Base-by-base conservation (phyloP, 2,797 vertebrate genomes). In the Peromyscus nudipes region DNA sequence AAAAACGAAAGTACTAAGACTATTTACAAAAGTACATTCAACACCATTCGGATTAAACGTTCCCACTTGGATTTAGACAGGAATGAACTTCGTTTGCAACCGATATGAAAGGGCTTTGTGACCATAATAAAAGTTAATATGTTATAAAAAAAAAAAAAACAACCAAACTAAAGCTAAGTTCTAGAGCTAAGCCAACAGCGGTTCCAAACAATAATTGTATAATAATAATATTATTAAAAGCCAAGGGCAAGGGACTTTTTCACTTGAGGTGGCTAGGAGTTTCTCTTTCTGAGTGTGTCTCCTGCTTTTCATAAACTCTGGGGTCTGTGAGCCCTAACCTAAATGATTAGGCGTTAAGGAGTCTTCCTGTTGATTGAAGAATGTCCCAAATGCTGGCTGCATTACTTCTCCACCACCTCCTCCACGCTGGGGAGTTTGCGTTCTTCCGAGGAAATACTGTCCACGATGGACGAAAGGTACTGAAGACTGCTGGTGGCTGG, bases 381-480 rank as follows among this genome's bases (percentile, higher is more conserved):
- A 31, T 0, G 79, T 92, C 89, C 90, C 88, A 25, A 73, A 64
- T 67, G 8, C 29, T 29, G 25, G 85, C 19, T 0, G 0, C 0
- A 83, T 98, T 98, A 99, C 98, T 98, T 99, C 96, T 99, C 99
- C 95, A 98, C 98, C 82, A 96, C 96, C 84, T 99, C 98, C 84
- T 99, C 99, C 34, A 94, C 98, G 64, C 97, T 97, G 97, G 96
- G 98, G 62, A 98, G 97, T 91, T 99, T 99, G 96, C 98, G 98
- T 46, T 99, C 99, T 57, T 99, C 99, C 0, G 98, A 99, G 95
- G 99, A 99, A 98, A 99, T 99, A 97, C 99, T 99, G 99, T 99
- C 99, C 97, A 99, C 99, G 81, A 99, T 99, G 55, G 99, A 99
- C 52, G 99, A 99, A 71, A 99, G 99, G 40, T 99, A 99, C 76